Evolutionary conservation across 2,797 vertebrate genomes (phyloP).

Genomic region (Cottoperca gobio): DNA sequence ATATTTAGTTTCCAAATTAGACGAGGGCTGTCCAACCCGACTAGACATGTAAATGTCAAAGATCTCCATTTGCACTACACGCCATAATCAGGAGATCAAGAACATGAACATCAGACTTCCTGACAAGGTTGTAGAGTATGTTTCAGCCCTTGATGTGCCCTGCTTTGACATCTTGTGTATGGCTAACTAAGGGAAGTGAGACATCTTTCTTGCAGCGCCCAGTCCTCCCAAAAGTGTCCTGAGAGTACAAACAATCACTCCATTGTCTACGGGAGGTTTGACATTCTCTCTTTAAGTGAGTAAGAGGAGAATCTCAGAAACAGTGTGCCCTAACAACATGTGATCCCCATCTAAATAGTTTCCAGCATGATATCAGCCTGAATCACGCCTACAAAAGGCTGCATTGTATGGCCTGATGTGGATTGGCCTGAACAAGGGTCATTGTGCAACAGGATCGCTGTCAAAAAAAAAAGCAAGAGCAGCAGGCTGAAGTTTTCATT

Average conservation of each 20-base stretch:
- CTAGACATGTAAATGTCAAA: slow-evolving; percentile 3
- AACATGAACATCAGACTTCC: slow-evolving; percentile 25
- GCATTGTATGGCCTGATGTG: slow-evolving; percentile 78
- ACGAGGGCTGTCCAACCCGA: background rate
- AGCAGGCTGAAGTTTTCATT: slow-evolving; percentile 56
- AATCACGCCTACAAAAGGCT: slow-evolving; percentile 80
- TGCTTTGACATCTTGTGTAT: slow-evolving; percentile 22
- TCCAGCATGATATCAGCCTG: slow-evolving; percentile 88
- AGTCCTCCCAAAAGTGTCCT: slow-evolving; percentile 57
- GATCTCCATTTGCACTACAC: slow-evolving; percentile 1
- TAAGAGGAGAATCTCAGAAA: slow-evolving; percentile 80
- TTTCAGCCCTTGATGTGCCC: slow-evolving; percentile 33
- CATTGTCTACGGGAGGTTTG: slow-evolving; percentile 79
- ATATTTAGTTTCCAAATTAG: slow-evolving; percentile 17
- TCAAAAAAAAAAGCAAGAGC: slow-evolving; percentile 45
- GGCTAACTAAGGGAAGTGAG: slow-evolving; percentile 30
- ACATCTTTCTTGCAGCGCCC: slow-evolving; percentile 38
- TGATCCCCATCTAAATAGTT: slow-evolving; percentile 86
- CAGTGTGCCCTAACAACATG: slow-evolving; percentile 82
- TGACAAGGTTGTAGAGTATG: slow-evolving; percentile 19
- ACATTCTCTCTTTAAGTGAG: slow-evolving; percentile 81
- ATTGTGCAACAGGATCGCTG: slow-evolving; percentile 70
- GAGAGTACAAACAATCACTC: slow-evolving; percentile 71
- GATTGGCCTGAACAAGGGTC: slow-evolving; percentile 73
- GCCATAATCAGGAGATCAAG: slow-evolving; percentile 40